Evolutionary conservation across 2,797 vertebrate species (phyloP).

Genomic region (Hyperoplus immaculatus): DNA sequence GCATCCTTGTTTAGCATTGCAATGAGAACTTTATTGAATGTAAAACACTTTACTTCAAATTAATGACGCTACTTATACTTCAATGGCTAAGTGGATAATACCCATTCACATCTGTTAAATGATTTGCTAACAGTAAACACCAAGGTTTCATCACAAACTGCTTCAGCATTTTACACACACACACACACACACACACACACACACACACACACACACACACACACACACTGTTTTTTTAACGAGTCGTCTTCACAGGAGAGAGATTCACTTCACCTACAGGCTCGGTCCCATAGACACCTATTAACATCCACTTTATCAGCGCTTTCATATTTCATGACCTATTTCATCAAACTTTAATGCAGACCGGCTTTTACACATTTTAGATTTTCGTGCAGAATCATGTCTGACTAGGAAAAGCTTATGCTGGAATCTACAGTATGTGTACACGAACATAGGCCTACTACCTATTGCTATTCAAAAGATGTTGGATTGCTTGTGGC

Average conservation of each 20-base stretch:
- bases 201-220: no score
- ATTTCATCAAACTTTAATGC: slow-evolving; percentile 74
- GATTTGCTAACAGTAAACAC: slow-evolving; percentile 12
- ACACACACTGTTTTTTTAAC: slow-evolving; percentile 6
- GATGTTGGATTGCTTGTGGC: slow-evolving; percentile 38
- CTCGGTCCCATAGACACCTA: slow-evolving; percentile 61
- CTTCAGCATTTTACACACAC: slow-evolving; percentile 16
- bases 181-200: no score
- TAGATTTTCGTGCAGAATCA: slow-evolving; percentile 63
- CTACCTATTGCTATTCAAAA: slow-evolving; percentile 16
- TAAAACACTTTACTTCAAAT: slow-evolving; percentile 28
- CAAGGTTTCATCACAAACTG: slow-evolving; percentile 15
- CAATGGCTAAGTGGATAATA: slow-evolving; percentile 42
- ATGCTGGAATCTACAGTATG: slow-evolving; percentile 8
- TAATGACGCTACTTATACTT: slow-evolving; percentile 11
- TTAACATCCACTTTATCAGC: slow-evolving; percentile 75
- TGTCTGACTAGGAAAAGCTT: slow-evolving; percentile 51
- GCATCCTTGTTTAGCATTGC: neutral
- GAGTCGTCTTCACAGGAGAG: slow-evolving; percentile 22
- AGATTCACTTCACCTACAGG: slow-evolving; percentile 54
- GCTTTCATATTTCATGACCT: slow-evolving; percentile 75
- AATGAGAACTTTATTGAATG: slow-evolving; percentile 26
- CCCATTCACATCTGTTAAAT: slow-evolving; percentile 51
- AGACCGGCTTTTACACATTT: slow-evolving; percentile 40
- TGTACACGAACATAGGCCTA: slow-evolving; percentile 20